A percentile compares a stretch with the other conserved stretches of the same genome.
These are phyloP conservation scores for Suricata suricatta DNA, from an alignment of 2,113 vertebrate genomes.

Conservation along the genomic window DNA sequence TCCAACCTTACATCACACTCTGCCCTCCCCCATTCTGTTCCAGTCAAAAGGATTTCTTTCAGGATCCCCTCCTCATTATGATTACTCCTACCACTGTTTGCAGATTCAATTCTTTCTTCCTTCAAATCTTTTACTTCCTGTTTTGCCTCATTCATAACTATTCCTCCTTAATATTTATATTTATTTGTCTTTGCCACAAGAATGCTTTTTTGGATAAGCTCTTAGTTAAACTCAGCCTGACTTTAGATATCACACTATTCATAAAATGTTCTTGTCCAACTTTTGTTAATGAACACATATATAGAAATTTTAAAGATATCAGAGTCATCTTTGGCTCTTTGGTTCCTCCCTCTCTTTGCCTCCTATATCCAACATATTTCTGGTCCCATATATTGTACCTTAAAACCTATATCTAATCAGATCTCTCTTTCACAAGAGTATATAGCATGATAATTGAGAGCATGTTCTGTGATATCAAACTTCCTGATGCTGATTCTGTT, in stretches of 20 bases:
- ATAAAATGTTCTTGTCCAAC: background rate
- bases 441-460: background rate
- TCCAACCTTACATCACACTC: background rate
- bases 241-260: background rate
- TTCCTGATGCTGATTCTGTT: background rate
- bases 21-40: background rate
- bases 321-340: background rate
- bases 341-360: background rate
- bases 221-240: background rate
- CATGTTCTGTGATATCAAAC: background rate
- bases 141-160: background rate
- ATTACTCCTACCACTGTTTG: background rate
- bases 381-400: background rate
- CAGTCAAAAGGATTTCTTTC: background rate
- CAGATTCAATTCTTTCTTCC: background rate
- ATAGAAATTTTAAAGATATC: background rate
- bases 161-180: background rate
- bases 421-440: background rate
- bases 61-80: background rate
- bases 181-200: background rate
- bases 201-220: background rate
- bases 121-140: background rate
- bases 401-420: background rate
- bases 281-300: background rate
- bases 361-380: background rate